phyloP scores from a whole-genome alignment of 1,140 invertebrate genomes.

The Drosophila ogumai region DNA sequence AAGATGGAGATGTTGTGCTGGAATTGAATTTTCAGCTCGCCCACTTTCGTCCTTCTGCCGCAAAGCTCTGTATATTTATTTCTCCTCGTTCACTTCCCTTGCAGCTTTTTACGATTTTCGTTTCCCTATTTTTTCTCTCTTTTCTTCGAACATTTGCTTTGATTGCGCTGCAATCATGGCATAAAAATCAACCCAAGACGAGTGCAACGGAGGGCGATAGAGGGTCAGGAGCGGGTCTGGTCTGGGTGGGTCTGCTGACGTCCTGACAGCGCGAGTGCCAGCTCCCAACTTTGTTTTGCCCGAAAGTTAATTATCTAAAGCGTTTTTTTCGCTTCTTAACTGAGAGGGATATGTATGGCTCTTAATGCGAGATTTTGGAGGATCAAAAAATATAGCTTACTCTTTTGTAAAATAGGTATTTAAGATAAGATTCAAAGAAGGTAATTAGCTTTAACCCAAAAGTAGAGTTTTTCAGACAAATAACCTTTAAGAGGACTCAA shows the following conservation, averaged over 20 bases:
- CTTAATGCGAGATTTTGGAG: not conserved
- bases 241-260: conserved; percentile 40
- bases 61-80: conserved; percentile 33
- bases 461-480: not conserved
- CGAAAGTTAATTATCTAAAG: conserved; percentile 82
- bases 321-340: conserved; percentile 48
- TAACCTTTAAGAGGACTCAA: not conserved
- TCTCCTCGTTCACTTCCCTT: conserved; percentile 5
- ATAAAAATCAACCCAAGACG: conserved; percentile 70
- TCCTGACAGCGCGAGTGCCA: conserved; percentile 56
- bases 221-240: conserved; percentile 10
- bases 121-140: conserved; percentile 15
- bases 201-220: conserved; percentile 5
- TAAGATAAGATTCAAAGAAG: too few species aligned
- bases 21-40: conserved; percentile 76
- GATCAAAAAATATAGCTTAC: not conserved
- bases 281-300: conserved; percentile 64
- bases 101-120: conserved; percentile 58
- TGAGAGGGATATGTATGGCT: conserved; percentile 7
- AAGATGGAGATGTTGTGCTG: conserved; percentile 81
- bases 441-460: not conserved
- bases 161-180: conserved; percentile 78
- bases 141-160: conserved; percentile 62
- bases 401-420: not conserved
- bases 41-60: conserved; percentile 9